A percentile compares a stretch with the other conserved stretches of the same genome.
phyloP scores from a whole-genome alignment of 2,888 invertebrate genomes.

The Herminia tarsipennalis region DNA sequence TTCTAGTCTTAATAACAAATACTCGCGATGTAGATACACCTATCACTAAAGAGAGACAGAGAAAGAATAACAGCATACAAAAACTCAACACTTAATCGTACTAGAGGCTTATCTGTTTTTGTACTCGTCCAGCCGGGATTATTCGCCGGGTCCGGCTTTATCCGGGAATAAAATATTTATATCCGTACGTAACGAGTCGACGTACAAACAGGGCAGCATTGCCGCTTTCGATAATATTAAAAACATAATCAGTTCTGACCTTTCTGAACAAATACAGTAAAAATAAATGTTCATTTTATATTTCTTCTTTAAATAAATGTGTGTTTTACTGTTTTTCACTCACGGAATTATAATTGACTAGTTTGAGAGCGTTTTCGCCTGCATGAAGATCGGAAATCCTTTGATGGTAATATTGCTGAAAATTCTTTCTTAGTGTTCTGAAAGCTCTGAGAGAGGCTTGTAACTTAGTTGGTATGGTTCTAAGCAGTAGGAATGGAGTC shows the following conservation, averaged over 20 bases:
- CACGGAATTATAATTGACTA: too few relatives aligned
- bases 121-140: slow-evolving; percentile 61
- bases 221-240: slow-evolving; percentile 33
- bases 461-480: too few relatives aligned
- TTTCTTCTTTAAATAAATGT: background rate
- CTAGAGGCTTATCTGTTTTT: slow-evolving; percentile 66
- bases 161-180: slow-evolving; percentile 73
- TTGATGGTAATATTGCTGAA: too few relatives aligned
- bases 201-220: slow-evolving; percentile 29
- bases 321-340: too few relatives aligned
- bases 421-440: too few relatives aligned
- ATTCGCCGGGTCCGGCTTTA: slow-evolving; percentile 52
- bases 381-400: too few relatives aligned
- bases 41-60: slow-evolving; percentile 1
- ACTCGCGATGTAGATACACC: too few relatives aligned
- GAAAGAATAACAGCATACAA: slow-evolving; percentile 40
- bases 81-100: slow-evolving; percentile 63
- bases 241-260: slow-evolving; percentile 20
- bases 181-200: slow-evolving; percentile 58
- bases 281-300: background rate
- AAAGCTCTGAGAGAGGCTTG: too few relatives aligned
- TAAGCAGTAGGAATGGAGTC: too few relatives aligned
- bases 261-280: slow-evolving; percentile 13
- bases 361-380: too few relatives aligned
- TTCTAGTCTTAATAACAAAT: too few relatives aligned